Base-by-base conservation (phyloP, 2,113 vertebrate genomes). In the Cinclus cinclus region DNA sequence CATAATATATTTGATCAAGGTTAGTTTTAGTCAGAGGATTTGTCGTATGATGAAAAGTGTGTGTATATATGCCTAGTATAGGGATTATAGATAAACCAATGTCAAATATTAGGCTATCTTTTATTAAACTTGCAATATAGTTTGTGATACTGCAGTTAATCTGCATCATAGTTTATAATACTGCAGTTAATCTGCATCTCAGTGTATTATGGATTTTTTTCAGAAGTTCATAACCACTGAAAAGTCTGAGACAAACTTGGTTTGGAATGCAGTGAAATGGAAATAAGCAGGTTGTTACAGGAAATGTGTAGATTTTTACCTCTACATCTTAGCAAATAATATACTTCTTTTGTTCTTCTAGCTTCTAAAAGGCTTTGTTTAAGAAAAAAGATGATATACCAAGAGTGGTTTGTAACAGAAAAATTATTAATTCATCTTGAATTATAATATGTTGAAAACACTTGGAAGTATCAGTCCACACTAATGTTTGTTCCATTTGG, bases 11-110 rank as follows among this genome's bases (percentile, higher is more conserved):
- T 92, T 94, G 85, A 82, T 96, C 79, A 78, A 75, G 75, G 77
- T 75, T 85, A 55, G 28, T 82, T 52, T 87, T 71, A 86, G 50
- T 69, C 58, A 76, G 75, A 83, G 49, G 55, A 81, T 64, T 92
- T 70, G 24, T 89, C 3, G 1, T 56, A 83, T 89, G 62, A 70
- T 69, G 68, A 42, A 90, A 80, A 47, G n/a, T 73, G 13, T 58
- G 31, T 74, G 33, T 71, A 25, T 59, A 28, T 69, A 44, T 22
- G 41, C 2, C 4, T 59, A 52, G 53, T 73, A 5, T 23, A 65
- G 42, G 71, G 53, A 80, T 90, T 97, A 94, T 64, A 83, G 64
- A 78, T 90, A 91, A 96, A 83, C 23, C 47, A n/a, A 18, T 73
- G 87, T 41, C 47, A 91, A 88, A 94, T 78, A 80, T 33, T 65